Evolutionary conservation across 1,140 invertebrate species (phyloP), one percentile per base, ranked within the genome.

Genomic region (Platorchestia sp.): DNA sequence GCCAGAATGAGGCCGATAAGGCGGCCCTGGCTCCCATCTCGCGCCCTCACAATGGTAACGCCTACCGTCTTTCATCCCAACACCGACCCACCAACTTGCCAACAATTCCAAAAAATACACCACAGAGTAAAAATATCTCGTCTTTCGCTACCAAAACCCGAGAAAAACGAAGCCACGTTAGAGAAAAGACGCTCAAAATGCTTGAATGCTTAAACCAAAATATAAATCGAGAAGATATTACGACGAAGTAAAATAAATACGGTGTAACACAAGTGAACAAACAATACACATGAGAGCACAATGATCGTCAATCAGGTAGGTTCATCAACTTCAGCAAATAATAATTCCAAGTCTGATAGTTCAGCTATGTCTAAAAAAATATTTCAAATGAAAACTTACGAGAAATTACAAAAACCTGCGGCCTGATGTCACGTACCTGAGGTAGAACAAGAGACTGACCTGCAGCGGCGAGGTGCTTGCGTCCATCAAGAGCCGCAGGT

Each of bases 1-100:
- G 87, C 87, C 87, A 41, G 43, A 89, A 89, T 44, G 87, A 89
- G 87, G 41, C 87, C n/a, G 87, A 89, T 89, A 89, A 89, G 87
- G 43, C 87, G 43, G 41, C 87, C 87, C 41, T 44, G 87, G 43
- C 87, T 42, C 87, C 87, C 87, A 44, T 44, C n/a, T 89, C 87
- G 87, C 87, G 41, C 87, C 87, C 43, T 89, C 87, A 89, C 87
- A 89, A 89, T 89, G 43, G 87, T 89, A 44, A 89, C 43, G 87
- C 87, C 87, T 44, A 14, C 43, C 87, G 87, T 89, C 87, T 10
- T 44, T 89, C 87, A 89, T 89, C 43, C 43, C 87, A 89, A 44
- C 87, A 44, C 59, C 59, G 36, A 75, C 59, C 59, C 59, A 89
- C n/a, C 43, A 89, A 89, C 87, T 42, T 41, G 43, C 41, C 87